Evolutionary conservation across 2,888 invertebrate species (phyloP), one percentile per base, ranked within the genome.

Genomic region (Lasioglossum villosulum): DNA sequence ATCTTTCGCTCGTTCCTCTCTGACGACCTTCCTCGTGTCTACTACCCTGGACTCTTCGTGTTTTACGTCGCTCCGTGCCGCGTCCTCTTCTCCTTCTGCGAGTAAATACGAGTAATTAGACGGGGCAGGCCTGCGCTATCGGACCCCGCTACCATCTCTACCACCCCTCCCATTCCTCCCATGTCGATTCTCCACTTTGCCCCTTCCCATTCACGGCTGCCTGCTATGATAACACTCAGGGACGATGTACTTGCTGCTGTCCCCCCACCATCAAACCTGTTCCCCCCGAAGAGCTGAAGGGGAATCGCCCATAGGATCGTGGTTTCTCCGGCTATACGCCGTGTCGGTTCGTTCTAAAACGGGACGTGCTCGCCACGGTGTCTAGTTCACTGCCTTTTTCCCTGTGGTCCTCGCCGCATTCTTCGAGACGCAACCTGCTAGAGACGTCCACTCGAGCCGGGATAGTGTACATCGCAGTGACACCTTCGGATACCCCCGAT

Each of bases 61-160:
- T 72, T 86, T 82, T 79, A 83, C 86, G 80, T 76, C 72, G 73
- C 82, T 86, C 86, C 76, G 88, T 87, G 84, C 84, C 82, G 85
- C 82, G 85, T 88, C 72, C 89, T 90, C 90, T 89, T 90, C 92
- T 91, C 89, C 91, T 90, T 90, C 92, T 92, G 89, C 93, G 93
- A 92, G 89, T 93, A 93, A 93, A 93, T 90, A 93, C 91, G 92
- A 93, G 92, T 93, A 93, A 94, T 94, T 94, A 94, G 92, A 91
- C 88, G 85, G 82, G 85, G 66, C 90, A 82, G 82, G 88, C 82
- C 88, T 88, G 86, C 89, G 92, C 92, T 93, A 93, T 93, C 92
- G 91, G 87, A 78, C 70, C 80, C 80, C 80, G 68, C 74, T n/a
- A 68, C 77, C 79, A 78, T 77, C 72, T 71, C 73, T 82, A 37